Base-by-base conservation (phyloP, 2,113 vertebrate genomes). In the Erythrolamprus reginae region DNA sequence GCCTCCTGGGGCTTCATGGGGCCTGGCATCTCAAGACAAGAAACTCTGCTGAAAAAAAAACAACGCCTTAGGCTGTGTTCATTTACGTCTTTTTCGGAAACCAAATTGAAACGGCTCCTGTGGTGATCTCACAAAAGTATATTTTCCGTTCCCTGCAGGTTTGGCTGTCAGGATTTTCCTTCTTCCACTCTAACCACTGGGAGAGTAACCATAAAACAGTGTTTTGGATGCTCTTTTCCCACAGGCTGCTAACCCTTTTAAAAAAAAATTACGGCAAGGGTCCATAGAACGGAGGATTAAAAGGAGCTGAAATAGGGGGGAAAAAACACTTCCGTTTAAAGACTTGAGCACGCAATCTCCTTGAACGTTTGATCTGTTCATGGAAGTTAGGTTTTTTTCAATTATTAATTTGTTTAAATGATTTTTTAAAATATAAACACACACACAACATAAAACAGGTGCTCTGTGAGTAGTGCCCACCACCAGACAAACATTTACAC, bases 291-390 rank as follows among this genome's bases (percentile, higher is more conserved):
- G 7, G 47, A 15, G 24, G 42, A 82, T 47, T 86, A 92, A 93
- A 92, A 88, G 51, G 91, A 82, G 95, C 86, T 92, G 90, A 96
- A 94, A 87, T 94, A 86, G 94, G 87, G 5, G 94, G 87, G 5
- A 45, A 45, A 45, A 47, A 84, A 56, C 42, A 84, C 50, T 42
- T 42, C 19, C 23, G 89, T 92, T 93, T 8, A 95, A 95, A 94
- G 89, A 0, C 0, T 0, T 70, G 77, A 1, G 9, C 21, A 8
- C 15, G 70, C 88, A 95, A 90, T 92, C 93, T 96, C 95, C 94
- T 92, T 21, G 48, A 52, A 55, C 82, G 88, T 92, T 88, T 19
- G 0, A 55, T 56, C 70, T 87, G 87, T 90, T 94, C 95, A 91
- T 88, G 86, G 1, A 61, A 91, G 88, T 5, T 85, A 1, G 92